Base-by-base conservation (phyloP, 1,140 invertebrate genomes). In the Bombus huntii region DNA sequence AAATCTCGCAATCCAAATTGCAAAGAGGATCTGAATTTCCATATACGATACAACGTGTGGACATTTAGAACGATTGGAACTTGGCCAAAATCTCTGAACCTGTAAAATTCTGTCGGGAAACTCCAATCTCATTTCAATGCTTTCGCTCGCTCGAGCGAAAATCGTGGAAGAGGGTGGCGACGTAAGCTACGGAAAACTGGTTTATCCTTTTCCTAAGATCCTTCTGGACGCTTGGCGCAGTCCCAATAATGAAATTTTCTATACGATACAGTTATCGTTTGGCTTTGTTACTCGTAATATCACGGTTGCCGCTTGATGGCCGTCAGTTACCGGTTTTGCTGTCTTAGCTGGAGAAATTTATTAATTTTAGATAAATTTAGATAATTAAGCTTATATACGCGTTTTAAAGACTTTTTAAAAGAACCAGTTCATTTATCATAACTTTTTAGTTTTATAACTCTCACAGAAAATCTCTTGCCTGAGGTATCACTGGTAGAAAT, bases 401-500 rank as follows among this genome's bases (percentile, higher is more conserved):
- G n/a, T n/a, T 18, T n/a, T 18, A 6, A 47, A 18, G 44, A 18
- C 44, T 47, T 47, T 66, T 66, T 66, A 6, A 66, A 18, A n/a
- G 13, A 31, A 66, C 5, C 10, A 28, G 9, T 31, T n/a, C n/a
- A 31, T 15, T 66, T 66, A 1, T 66, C 5, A 2, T 31, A 66
- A 66, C 6, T 31, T 66, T 87, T 77, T 73, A 93, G 92, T 31
- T 93, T 93, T 18, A 88, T 92, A 34, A 59, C 73, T 2, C 28
- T 86, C 9, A 88, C 90, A 9, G 92, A 94, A 70, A 73, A 88
- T n/a, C 83, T 92, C 22, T 72, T 93, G 25, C 92, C 91, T 31
- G 90, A 91, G 74, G 88, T 93, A 73, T 92, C 92, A 70, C 81
- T 93, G 28, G 78, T 93, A 8, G 92, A 94, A 89, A 84, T 93